Percentiles rank a stretch among this genome's conserved stretches.
Evolutionary conservation across 2,888 invertebrate genomes (phyloP).

Genomic region (Eutolmus rufibarbis): DNA sequence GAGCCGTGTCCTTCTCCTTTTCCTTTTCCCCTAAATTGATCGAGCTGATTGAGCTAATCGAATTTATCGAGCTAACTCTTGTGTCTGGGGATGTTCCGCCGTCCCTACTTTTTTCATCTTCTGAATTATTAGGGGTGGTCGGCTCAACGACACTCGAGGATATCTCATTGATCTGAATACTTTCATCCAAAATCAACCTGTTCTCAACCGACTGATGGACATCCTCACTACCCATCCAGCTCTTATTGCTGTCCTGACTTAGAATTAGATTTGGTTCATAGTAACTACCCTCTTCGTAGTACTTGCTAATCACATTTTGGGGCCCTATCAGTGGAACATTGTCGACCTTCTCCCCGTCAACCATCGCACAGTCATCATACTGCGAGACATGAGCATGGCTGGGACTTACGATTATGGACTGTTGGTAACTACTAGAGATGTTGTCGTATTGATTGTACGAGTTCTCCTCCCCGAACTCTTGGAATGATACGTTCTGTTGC

Average conservation of each 20-base stretch:
- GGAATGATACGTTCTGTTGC: constrained; percentile 44
- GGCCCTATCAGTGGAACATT: not conserved
- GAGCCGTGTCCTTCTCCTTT: not conserved
- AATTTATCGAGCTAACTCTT: not conserved
- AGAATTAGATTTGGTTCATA: constrained; percentile 30
- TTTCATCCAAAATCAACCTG: constrained; percentile 54
- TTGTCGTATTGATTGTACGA: constrained; percentile 42
- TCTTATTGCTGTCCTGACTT: not conserved
- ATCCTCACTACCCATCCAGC: not conserved
- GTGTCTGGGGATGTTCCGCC: not conserved
- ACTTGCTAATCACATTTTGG: constrained; percentile 9
- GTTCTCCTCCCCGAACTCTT: constrained; percentile 40
- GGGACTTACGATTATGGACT: not conserved
- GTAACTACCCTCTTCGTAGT: constrained; percentile 1
- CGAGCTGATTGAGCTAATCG: not conserved
- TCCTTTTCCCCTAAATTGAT: not conserved
- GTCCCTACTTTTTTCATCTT: not conserved
- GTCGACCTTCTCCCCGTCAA: not conserved
- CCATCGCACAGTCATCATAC: not conserved
- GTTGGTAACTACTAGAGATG: constrained; percentile 45
- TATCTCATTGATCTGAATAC: constrained; percentile 73
- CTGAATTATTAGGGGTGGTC: not conserved
- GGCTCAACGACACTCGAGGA: constrained; percentile 68
- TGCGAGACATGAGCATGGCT: not conserved
- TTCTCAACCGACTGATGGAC: not conserved